phyloP scores from a whole-genome alignment of 2,797 vertebrate genomes.

The Peromyscus aztecus region DNA sequence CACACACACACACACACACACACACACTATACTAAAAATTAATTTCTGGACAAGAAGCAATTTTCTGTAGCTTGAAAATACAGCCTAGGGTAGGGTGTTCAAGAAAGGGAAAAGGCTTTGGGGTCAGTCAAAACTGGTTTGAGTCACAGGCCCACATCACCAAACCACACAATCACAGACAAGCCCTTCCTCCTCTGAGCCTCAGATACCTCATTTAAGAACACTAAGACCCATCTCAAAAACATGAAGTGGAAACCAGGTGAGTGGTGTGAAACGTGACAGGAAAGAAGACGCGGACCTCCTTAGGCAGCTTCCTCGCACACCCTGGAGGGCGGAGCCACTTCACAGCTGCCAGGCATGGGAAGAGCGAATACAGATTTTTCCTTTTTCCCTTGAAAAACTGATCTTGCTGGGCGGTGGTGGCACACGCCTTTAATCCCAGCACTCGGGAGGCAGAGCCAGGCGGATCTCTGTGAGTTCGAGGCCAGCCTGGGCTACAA shows the following conservation, averaged over 20 bases:
- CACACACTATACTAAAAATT: neutral
- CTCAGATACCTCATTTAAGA: too few species aligned
- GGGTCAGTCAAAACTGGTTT: neutral
- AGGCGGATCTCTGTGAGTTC: too few species aligned
- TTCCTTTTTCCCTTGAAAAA: neutral
- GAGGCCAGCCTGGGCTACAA: too few species aligned
- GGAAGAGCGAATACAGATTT: neutral
- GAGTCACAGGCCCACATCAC: too few species aligned
- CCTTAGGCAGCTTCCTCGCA: accelerated
- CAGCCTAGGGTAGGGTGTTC: neutral
- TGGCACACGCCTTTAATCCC: too few species aligned
- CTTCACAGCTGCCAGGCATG: accelerated
- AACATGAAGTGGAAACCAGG: too few species aligned
- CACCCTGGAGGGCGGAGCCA: neutral
- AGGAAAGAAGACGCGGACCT: accelerated
- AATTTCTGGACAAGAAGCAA: neutral
- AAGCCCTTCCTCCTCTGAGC: too few species aligned
- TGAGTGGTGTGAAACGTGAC: accelerated
- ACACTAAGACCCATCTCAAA: too few species aligned
- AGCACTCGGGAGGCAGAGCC: too few species aligned
- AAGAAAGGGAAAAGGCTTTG: neutral
- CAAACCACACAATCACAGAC: too few species aligned
- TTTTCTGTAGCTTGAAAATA: neutral
- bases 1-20: neutral
- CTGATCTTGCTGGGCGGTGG: neutral